Evolutionary conservation across 2,113 vertebrate genomes (phyloP).

Genomic region (Ramphastos sulfuratus): DNA sequence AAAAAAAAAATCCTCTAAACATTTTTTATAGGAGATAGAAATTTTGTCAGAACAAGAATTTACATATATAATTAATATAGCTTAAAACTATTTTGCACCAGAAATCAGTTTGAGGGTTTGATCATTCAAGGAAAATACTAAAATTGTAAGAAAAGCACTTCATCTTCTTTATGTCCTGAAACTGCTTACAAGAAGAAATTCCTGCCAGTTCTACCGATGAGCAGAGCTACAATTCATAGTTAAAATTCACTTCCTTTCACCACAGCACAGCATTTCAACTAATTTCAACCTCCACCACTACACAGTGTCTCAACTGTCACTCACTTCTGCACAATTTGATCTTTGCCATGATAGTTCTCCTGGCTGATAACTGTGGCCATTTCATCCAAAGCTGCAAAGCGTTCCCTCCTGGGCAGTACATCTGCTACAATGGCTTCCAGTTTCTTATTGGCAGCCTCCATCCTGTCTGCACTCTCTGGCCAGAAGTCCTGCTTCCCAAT

Average conservation of each 20-base stretch:
- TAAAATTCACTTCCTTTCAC: neutral
- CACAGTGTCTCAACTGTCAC: neutral
- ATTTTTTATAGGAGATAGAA: neutral
- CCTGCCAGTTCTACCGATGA: neutral
- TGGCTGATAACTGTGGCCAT: conserved; percentile 78
- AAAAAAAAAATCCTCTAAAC: neutral
- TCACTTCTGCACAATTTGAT: conserved; percentile 77
- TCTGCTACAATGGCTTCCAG: conserved; percentile 85
- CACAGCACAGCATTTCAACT: neutral
- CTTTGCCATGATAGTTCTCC: conserved; percentile 85
- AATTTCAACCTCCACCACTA: neutral
- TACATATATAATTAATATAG: neutral
- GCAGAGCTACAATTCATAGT: neutral
- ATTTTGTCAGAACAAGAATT: neutral
- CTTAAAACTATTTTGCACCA: neutral
- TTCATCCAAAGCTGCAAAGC: conserved; percentile 80
- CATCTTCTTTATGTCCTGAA: neutral
- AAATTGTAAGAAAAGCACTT: neutral
- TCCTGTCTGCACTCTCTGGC: conserved; percentile 64
- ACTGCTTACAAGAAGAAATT: neutral
- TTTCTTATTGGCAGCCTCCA: conserved; percentile 78
- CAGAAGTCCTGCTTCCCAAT: conserved; percentile 77
- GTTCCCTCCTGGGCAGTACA: conserved; percentile 81
- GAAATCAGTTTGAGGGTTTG: neutral
- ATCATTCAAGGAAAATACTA: neutral